Base-by-base conservation (phyloP, 2,797 vertebrate genomes). In the Pelobates cultripes region DNA sequence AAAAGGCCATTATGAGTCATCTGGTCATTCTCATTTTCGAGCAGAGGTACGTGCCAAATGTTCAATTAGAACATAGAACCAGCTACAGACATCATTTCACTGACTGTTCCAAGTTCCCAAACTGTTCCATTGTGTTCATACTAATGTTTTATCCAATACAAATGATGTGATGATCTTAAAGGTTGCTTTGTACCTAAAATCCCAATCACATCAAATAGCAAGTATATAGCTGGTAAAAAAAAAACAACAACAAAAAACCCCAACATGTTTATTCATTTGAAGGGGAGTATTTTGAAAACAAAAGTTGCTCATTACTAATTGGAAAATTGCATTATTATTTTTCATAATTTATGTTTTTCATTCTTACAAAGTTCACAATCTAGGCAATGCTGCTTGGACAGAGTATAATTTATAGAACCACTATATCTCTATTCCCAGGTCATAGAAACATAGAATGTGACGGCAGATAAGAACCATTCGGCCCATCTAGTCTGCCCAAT, bases 41-140 rank as follows among this genome's bases (percentile, higher is more conserved):
- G n/a, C 15, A 64, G 57, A 47, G 61, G 40, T 14, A 15, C 47
- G 41, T 66, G 68, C 74, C 74, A 75, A 75, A 75, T 64, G 42
- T 75, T 66, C 60, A 66, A 75, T 75, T 75, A 75, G 44, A 64
- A 45, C 43, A 28, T 17, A 40, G 74, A 3, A 66, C 74, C 17
- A 28, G 43, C 40, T 41, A 47, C 43, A 66, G n/a, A 66, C 51
- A 42, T 60, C 41, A 9, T 64, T 64, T 40, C n/a, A 28, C 5
- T 4, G 28, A 64, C 12, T 3, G 61, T 28, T 64, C 61, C 61
- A 64, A 64, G 17, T 64, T 40, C 61, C 61, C 61, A 64, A 64
- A 64, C 61, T 64, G 61, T 40, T 64, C 28, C 5, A 5, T 64
- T 6, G n/a, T 7, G 6, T 17, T 40, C n/a, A 17, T 40, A 64